Evolutionary conservation across 1,140 invertebrate genomes (phyloP).

Genomic region (Camponotus floridanus): DNA sequence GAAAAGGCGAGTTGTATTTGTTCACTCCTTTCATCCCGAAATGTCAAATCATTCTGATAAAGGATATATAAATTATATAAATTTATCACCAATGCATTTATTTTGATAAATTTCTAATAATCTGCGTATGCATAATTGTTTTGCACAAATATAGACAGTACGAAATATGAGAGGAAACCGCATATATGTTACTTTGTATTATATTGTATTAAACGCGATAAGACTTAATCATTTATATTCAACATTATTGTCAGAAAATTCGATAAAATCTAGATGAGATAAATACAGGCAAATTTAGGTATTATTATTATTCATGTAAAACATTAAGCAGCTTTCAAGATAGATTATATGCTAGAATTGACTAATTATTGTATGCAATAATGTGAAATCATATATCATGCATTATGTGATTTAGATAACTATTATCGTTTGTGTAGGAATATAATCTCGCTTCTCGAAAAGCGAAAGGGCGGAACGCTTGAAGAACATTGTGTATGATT

Average conservation of each 20-base stretch:
- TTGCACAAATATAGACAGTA: neutral
- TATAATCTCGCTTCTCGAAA: neutral
- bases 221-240: slow-evolving; percentile 1
- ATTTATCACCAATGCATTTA: neutral
- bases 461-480: neutral
- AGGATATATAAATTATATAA: neutral
- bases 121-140: neutral
- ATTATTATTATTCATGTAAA: slow-evolving; percentile 16
- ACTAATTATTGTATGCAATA: slow-evolving; percentile 22
- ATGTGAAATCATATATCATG: neutral
- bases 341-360: slow-evolving; percentile 7
- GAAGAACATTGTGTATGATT: slow-evolving; percentile 36
- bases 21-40: neutral
- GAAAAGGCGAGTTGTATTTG: neutral
- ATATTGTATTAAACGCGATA: neutral
- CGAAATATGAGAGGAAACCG: neutral
- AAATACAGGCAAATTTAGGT: neutral
- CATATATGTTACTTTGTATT: neutral
- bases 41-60: neutral
- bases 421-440: neutral
- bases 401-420: slow-evolving; percentile 8
- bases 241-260: neutral
- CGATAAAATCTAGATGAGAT: neutral
- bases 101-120: neutral
- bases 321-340: neutral